Evolutionary conservation across 2,888 invertebrate species (phyloP), one percentile per base, ranked within the genome.

Genomic region (Drosophila quasianomalipes): DNA sequence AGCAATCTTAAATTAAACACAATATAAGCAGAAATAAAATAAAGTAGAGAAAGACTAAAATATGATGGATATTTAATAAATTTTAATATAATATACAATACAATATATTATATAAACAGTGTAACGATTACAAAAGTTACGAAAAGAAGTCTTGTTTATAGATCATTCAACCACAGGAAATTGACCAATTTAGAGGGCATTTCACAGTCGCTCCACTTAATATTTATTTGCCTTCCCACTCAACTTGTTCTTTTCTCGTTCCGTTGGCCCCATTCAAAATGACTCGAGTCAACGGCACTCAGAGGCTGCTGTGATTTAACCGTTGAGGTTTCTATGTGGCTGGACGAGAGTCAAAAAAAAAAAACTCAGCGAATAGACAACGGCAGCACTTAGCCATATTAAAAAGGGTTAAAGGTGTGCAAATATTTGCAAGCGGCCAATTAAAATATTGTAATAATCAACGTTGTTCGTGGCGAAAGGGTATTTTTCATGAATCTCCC

Each of bases 381-480:
- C 55, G 59, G 64, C 54, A 78, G 82, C 88, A 88, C 91, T 91
- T 90, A 78, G 68, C 65, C 79, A 79, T 85, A 88, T 88, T 91
- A 83, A 82, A 91, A 91, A 89, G 92, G 91, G 91, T 92, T 91
- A 91, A 91, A 89, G 85, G 84, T 91, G 78, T 52, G 79, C 79
- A 89, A 91, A 91, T 91, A 91, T 91, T 92, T 91, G 70, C 67
- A 55, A 61, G 74, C 52, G 76, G 75, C 91, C 91, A 91, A 91
- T 91, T 91, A 91, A 91, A 89, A 90, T 81, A 82, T 81, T 77
- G 80, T 82, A 88, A 89, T 90, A 91, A 85, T 78, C 74, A 82
- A 73, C 75, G 67, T 30, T 63, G 51, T 41, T 54, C 53, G 37
- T 41, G 53, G 35, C 26, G 55, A n/a, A 49, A 53, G 51, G 30